phyloP scores from a whole-genome alignment of 2,888 invertebrate species.

The Nomada fabriciana region DNA sequence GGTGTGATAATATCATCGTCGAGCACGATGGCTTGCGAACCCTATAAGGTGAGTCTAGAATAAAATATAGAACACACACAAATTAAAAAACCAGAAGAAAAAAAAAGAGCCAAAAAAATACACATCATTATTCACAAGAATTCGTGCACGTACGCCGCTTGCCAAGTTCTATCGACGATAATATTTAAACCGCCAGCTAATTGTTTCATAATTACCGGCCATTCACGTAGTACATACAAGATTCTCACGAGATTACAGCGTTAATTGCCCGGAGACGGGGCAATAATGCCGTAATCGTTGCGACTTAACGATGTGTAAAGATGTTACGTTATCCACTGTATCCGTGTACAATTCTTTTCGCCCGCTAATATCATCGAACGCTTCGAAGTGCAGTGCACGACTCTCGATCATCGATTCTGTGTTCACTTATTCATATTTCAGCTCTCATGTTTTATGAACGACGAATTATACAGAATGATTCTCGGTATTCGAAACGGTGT shows the following conservation, averaged over 20 bases:
- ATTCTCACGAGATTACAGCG: slow-evolving; percentile 27
- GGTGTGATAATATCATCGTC: slow-evolving; percentile 73
- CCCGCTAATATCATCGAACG: not conserved
- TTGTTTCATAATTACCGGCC: slow-evolving; percentile 34
- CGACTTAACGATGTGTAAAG: not conserved
- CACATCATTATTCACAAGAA: slow-evolving; percentile 19
- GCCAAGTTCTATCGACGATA: slow-evolving; percentile 17
- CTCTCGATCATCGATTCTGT: slow-evolving; percentile 7
- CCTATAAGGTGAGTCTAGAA: slow-evolving; percentile 69
- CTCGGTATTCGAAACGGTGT: slow-evolving; percentile 14
- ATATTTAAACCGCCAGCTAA: slow-evolving; percentile 37
- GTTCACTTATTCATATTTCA: slow-evolving; percentile 14
- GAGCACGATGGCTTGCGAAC: slow-evolving; percentile 76
- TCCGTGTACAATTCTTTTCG: not conserved
- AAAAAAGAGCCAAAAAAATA: not conserved
- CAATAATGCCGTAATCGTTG: slow-evolving; percentile 24
- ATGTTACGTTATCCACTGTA: not conserved
- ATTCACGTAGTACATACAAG: not conserved
- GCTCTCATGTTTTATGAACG: slow-evolving; percentile 1
- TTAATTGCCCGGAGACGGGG: slow-evolving; percentile 6
- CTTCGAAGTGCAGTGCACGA: slow-evolving; percentile 19
- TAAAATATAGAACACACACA: not conserved
- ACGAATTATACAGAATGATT: slow-evolving; percentile 48
- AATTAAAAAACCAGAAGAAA: not conserved
- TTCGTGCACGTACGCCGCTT: slow-evolving; percentile 18